Evolutionary conservation across 2,888 invertebrate species (phyloP), one percentile per base, ranked within the genome.

Genomic region (Scaptomyza tumidula): DNA sequence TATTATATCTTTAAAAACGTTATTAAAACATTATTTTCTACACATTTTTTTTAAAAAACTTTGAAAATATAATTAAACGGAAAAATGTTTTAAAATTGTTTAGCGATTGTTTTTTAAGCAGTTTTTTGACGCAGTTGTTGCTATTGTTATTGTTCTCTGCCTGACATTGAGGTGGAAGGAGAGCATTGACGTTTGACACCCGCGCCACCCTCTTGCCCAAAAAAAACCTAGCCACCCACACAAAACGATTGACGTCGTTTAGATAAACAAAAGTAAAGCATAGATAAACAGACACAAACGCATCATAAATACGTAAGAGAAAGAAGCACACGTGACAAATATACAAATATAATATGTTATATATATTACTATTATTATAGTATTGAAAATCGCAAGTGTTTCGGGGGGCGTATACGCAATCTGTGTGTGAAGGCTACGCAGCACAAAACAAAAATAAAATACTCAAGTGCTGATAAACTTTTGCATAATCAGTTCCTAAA

Each of bases 351-450:
- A 69, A 52, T 24, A 24, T 24, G 24, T 45, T 11, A 44, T 41
- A 31, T 59, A 39, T 19, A 19, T 2, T 19, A 19, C 2, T 1
- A 19, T 35, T 44, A 29, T 19, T 19, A 43, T 57, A 48, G 46
- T 49, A 54, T 19, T 33, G 58, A 71, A 76, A 71, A 78, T 69
- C 55, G 79, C 78, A 78, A 78, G 78, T 67, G 52, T 59, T 46
- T 48, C 33, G 19, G 65, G 72, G 82, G 82, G 78, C 84, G 84
- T 85, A 85, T 80, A 57, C 87, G 74, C 78, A 72, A 82, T 75
- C 53, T 54, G 62, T 53, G 19, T 19, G 68, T 54, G 78, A 77
- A 77, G 78, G 77, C 66, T 68, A 57, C 14, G 48, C 24, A 24
- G 24, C 24, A 24, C 24, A 24, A 24, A 7, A 33, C 19, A 29